These are phyloP conservation scores for Camelus dromedarius DNA, from an alignment of 2,113 vertebrate genomes.

Conservation along the genomic window DNA sequence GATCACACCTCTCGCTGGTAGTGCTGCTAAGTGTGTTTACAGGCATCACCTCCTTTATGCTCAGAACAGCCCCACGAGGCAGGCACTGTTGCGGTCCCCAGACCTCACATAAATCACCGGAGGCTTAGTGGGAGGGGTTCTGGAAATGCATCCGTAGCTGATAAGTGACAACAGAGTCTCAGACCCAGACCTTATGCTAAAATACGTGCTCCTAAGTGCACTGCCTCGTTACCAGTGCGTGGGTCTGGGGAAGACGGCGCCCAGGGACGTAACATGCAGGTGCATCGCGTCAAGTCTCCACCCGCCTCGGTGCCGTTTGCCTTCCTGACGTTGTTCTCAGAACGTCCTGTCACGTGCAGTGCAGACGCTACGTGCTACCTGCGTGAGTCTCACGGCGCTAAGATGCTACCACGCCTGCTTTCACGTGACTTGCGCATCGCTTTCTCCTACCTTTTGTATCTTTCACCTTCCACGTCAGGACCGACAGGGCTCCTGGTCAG, in stretches of 20 bases:
- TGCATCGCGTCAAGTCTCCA: fast-evolving
- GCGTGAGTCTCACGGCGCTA: not conserved
- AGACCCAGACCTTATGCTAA: not conserved
- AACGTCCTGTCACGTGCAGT: fast-evolving
- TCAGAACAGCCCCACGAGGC: not conserved
- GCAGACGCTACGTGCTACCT: not conserved
- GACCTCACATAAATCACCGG: not conserved
- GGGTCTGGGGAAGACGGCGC: no score
- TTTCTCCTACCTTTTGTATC: fast-evolving
- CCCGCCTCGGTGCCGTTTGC: not conserved
- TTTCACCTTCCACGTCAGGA: fast-evolving
- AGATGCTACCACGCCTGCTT: not conserved
- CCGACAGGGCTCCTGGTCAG: fast-evolving
- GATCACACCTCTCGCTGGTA: fast-evolving
- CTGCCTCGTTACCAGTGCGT: not conserved
- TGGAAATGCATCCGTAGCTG: not conserved
- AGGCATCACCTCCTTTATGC: fast-evolving
- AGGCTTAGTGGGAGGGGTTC: not conserved
- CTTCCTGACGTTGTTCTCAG: not conserved
- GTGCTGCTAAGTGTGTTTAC: fast-evolving
- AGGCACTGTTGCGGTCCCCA: not conserved
- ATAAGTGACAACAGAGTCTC: not conserved
- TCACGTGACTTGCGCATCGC: fast-evolving
- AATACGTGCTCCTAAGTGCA: fast-evolving
- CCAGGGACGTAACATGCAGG: not conserved